These are phyloP conservation scores for Choloepus hoffmanni DNA, from an alignment of 2,113 vertebrate species.

Conservation along the genomic window DNA sequence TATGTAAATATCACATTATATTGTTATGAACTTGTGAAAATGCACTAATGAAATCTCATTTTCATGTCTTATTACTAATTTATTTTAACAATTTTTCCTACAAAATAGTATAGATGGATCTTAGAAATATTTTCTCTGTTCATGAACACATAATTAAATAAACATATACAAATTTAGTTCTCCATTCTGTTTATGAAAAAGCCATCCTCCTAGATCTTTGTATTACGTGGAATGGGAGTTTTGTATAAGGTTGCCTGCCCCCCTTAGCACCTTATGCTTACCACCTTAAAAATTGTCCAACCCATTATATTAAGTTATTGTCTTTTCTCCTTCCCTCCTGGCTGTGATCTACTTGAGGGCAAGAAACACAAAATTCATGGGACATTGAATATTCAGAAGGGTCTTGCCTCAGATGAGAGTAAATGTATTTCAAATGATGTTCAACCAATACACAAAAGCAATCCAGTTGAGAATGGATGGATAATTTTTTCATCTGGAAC, in stretches of 20 bases:
- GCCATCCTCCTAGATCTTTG: background rate
- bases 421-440: background rate
- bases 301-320: background rate
- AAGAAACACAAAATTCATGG: background rate
- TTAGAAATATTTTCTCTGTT: background rate
- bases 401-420: background rate
- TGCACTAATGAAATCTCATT: background rate
- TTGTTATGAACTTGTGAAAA: conserved; percentile 10
- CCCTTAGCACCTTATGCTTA: background rate
- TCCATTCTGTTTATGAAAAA: background rate
- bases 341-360: background rate
- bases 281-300: background rate
- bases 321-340: background rate
- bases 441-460: background rate
- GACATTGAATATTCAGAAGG: background rate
- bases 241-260: background rate
- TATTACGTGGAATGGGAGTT: background rate
- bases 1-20: background rate
- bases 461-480: background rate
- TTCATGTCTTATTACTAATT: background rate
- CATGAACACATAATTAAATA: background rate
- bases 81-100: background rate
- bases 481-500: background rate
- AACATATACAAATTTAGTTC: background rate
- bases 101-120: background rate